Percentiles rank a stretch among this genome's conserved stretches.
phyloP scores from a whole-genome alignment of 2,888 invertebrate genomes.

The Spodoptera exigua region DNA sequence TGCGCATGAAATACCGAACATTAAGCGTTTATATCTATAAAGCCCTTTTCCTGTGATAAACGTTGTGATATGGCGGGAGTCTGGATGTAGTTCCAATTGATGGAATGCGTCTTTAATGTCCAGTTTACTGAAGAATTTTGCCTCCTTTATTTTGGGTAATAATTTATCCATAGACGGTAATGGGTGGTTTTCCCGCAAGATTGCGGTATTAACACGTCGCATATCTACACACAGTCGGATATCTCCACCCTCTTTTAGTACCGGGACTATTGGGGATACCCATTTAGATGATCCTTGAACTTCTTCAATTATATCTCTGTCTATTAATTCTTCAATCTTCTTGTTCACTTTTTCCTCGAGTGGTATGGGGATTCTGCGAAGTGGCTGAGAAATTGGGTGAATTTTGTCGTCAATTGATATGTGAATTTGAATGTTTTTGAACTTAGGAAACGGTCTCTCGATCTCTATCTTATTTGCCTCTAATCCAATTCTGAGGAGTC shows the following conservation, averaged over 20 bases:
- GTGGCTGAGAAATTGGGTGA: conserved; percentile 30
- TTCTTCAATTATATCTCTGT: conserved; percentile 51
- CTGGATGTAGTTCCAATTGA: conserved; percentile 21
- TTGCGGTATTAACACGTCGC: conserved; percentile 60
- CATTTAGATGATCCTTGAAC: conserved; percentile 43
- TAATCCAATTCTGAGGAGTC: conserved; percentile 34
- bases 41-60: conserved; percentile 12
- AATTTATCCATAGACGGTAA: conserved; percentile 58
- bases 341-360: conserved; percentile 39
- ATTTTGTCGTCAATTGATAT: conserved; percentile 25
- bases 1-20: conserved; percentile 34
- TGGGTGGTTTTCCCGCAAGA: conserved; percentile 56
- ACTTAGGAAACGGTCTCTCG: conserved; percentile 51
- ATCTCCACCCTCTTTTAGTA: conserved; percentile 54
- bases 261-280: conserved; percentile 56
- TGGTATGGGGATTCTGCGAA: conserved; percentile 29
- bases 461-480: conserved; percentile 17
- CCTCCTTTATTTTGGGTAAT: conserved; percentile 25
- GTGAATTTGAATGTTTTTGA: conserved; percentile 31
- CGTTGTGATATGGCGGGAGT: conserved; percentile 15
- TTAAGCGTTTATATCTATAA: conserved; percentile 20
- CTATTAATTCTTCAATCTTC: conserved; percentile 48
- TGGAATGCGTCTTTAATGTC: conserved; percentile 38
- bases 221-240: conserved; percentile 57
- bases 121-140: conserved; percentile 23